Evolutionary conservation across 2,113 vertebrate species (phyloP).

Genomic region (Chascanopsetta lugubris): DNA sequence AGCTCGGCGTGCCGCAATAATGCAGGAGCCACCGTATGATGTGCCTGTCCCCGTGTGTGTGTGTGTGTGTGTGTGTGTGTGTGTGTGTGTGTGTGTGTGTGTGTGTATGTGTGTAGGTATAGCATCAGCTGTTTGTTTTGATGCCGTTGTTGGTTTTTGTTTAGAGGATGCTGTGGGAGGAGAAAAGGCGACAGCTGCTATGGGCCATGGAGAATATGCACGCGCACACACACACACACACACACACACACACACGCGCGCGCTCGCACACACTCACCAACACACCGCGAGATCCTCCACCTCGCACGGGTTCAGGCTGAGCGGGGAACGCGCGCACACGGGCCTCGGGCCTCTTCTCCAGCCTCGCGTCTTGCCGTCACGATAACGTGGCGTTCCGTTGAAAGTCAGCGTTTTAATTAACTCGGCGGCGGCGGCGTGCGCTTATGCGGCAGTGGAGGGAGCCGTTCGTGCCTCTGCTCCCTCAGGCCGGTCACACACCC

Average conservation of each 20-base stretch:
- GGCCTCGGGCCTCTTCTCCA: slow-evolving; percentile 46
- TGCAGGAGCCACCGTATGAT: neutral
- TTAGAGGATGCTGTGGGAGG: slow-evolving; percentile 48
- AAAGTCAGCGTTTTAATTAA: slow-evolving; percentile 72
- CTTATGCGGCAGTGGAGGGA: slow-evolving; percentile 24
- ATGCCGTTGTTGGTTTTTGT: slow-evolving; percentile 65
- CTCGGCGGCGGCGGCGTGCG: slow-evolving; percentile 37
- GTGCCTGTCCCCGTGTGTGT: neutral
- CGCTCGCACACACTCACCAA: slow-evolving; percentile 5
- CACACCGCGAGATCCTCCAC: slow-evolving; percentile 30
- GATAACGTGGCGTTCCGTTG: slow-evolving; percentile 67
- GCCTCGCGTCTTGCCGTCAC: slow-evolving; percentile 50
- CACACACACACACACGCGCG: neutral
- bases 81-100: neutral
- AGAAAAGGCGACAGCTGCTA: slow-evolving; percentile 69
- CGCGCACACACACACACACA: neutral
- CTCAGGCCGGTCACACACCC: slow-evolving; percentile 48
- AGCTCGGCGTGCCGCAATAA: slow-evolving; percentile 13
- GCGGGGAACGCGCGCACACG: slow-evolving; percentile 16
- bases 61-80: neutral
- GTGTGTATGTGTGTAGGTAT: neutral
- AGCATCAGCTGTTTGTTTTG: slow-evolving; percentile 62
- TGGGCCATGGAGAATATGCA: slow-evolving; percentile 55
- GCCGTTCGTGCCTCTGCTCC: slow-evolving; percentile 28
- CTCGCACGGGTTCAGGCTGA: slow-evolving; percentile 10